Evolutionary conservation across 2,888 invertebrate genomes (phyloP), one percentile per base, ranked within the genome.

Genomic region (Spodoptera exigua): DNA sequence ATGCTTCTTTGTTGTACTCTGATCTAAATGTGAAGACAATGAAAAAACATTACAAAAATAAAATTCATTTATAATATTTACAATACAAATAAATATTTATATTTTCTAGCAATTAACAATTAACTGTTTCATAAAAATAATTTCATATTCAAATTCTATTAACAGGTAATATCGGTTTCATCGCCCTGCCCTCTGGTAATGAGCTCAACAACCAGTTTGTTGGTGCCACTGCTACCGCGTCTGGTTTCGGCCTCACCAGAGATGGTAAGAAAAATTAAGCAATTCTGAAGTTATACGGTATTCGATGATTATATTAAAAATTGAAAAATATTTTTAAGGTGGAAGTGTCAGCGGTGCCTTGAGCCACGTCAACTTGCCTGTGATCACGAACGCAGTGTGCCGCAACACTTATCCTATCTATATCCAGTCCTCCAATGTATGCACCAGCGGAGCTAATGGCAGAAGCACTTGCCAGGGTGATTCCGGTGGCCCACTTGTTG

Each of bases 401-500:
- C 54, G 61, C 0, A 0, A 45, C 0, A 61, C 75, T 3, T 88
- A n/a, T 82, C 78, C 84, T 84, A 0, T 0, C 76, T 0, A 0
- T 89, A 0, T 89, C 9, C 85, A 82, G 10, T 10, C 61, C 12
- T 70, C 74, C 46, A 87, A 90, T 76, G 80, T 90, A 54, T 91
- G 87, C 70, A 84, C 82, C 56, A 86, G 83, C 51, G 85, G 86
- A 0, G 3, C 69, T 2, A 81, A 81, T 3, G 80, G 79, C 9
- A 56, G 57, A 10, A 73, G 83, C 32, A 80, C 82, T 3, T 90
- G 91, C 70, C 18, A 63, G 0, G 90, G 90, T 7, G 90, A 90
- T 70, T 90, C 90, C n/a, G 90, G 91, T 16, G 90, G 91, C 12
- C 91, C 91, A 18, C 84, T 91, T 3, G 70, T 76, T 2, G 55